Base-by-base conservation (phyloP, 2,888 invertebrate species). In the Melanophora roralis region DNA sequence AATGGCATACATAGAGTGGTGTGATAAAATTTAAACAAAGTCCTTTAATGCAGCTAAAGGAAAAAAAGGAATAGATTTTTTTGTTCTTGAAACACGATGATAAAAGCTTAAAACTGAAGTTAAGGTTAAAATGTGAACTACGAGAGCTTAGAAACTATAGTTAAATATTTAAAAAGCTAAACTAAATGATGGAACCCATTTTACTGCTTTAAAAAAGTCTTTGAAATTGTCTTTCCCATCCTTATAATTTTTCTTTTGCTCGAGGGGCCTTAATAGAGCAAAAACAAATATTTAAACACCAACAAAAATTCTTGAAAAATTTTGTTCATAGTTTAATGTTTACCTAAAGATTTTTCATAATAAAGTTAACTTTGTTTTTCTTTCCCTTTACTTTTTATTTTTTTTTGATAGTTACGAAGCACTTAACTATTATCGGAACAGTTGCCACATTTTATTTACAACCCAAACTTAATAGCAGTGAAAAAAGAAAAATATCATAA, bases 341-440 rank as follows among this genome's bases (percentile, higher is more conserved):
- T 38, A 55, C 55, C 38, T 55, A 12, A 55, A 49, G 38, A 27
- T 64, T 65, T 27, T 73, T 9, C 64, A 14, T 57, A 47, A 73
- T 40, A 55, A 36, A 34, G 14, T 38, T n/a, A 8, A 55, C 16
- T 38, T 4, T 38, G 14, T 73, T 14, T 38, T 12, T 9, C 1
- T 4, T 73, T 9, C 9, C 12, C 23, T 5, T 6, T 43, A 36
- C 27, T 60, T 49, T 64, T 55, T 40, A 36, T 12, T n/a, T 12
- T 45, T 75, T 34, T 60, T 60, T 38, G 64, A 40, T 65, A 55
- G 43, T 72, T 69, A 36, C 62, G 34, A 1, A 64, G 55, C 47
- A 47, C 57, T 57, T 47, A 65, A 65, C 47, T 73, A 32, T 49
- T 73, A 57, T 38, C 49, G 49, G 40, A 21, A 23, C 12, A 12